Percentiles rank a stretch among this genome's conserved stretches.
phyloP scores from a whole-genome alignment of 2,113 vertebrate genomes.

The Nycticebus coucang region DNA sequence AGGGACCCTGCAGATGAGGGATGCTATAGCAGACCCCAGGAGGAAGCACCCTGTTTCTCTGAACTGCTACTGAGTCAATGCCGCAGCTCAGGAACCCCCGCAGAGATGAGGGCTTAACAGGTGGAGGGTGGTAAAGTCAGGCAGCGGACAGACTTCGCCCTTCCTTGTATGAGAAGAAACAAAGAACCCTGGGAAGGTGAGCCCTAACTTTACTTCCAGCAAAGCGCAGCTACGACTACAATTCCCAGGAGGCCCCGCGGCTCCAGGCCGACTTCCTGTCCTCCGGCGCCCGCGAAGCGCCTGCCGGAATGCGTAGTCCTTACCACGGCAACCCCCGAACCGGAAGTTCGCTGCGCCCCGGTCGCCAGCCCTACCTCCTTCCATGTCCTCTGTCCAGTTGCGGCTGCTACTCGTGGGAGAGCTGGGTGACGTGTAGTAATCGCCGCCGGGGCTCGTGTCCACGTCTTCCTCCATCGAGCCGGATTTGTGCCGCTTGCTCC shows the following conservation, averaged over 20 bases:
- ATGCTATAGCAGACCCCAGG: neutral
- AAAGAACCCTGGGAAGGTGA: fast-evolving
- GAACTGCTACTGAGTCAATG: neutral
- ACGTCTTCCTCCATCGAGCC: conserved; percentile 98
- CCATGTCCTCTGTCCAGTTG: conserved; percentile 98
- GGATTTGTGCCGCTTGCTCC: conserved; percentile 98
- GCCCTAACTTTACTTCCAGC: neutral
- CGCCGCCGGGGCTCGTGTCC: conserved; percentile 95
- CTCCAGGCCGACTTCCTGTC: neutral
- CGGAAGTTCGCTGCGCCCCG: neutral
- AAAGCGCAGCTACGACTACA: neutral
- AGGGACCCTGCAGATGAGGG: neutral
- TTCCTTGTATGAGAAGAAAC: fast-evolving
- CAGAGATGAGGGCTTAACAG: fast-evolving
- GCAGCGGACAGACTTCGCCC: fast-evolving
- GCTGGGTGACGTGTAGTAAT: conserved; percentile 96
- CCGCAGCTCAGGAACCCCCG: neutral
- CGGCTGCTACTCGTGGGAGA: conserved; percentile 97
- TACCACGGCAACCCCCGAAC: fast-evolving
- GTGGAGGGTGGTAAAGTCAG: neutral
- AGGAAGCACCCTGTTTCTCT: neutral
- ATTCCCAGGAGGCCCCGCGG: conserved; percentile 43
- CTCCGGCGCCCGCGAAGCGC: neutral
- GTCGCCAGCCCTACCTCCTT: conserved; percentile 91
- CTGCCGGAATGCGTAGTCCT: conserved; percentile 60